phyloP scores from a whole-genome alignment of 2,797 vertebrate species.

The Erethizon dorsatum region DNA sequence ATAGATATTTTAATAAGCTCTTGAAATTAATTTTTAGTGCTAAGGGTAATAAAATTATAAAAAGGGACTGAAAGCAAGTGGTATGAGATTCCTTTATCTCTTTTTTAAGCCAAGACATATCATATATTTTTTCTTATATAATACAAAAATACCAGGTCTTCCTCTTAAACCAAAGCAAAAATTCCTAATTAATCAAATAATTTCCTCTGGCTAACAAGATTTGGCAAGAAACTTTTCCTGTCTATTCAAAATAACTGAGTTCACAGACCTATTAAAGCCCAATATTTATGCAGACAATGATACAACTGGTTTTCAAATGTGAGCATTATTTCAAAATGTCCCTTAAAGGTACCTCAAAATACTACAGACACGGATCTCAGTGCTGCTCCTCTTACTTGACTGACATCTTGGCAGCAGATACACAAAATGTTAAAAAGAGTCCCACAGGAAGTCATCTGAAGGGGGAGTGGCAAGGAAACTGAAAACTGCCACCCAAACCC shows the following conservation, averaged over 20 bases:
- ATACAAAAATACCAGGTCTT: constrained; percentile 70
- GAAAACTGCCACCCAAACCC: constrained; percentile 87
- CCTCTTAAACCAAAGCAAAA: constrained; percentile 76
- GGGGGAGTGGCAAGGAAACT: constrained; percentile 88
- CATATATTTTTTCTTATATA: constrained; percentile 76
- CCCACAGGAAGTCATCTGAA: constrained; percentile 91
- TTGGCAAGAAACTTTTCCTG: constrained; percentile 88
- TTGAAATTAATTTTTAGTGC: constrained; percentile 80
- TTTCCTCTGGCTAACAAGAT: constrained; percentile 82
- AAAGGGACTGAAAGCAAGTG: constrained; percentile 66
- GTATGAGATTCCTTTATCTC: constrained; percentile 68
- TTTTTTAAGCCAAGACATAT: constrained; percentile 48
- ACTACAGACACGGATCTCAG: constrained; percentile 79
- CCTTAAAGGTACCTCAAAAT: constrained; percentile 84
- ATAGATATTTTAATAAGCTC: constrained; percentile 73
- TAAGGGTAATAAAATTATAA: constrained; percentile 66
- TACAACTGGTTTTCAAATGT: constrained; percentile 86
- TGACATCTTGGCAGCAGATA: constrained; percentile 89
- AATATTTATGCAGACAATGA: constrained; percentile 80
- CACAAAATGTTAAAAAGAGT: constrained; percentile 90
- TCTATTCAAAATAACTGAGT: constrained; percentile 85
- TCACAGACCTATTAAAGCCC: constrained; percentile 82
- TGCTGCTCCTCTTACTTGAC: constrained; percentile 84
- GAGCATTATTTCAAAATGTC: constrained; percentile 82
- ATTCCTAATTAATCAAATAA: constrained; percentile 82